Evolutionary conservation across 2,888 invertebrate species (phyloP).

Genomic region (Oscheius sp.): DNA sequence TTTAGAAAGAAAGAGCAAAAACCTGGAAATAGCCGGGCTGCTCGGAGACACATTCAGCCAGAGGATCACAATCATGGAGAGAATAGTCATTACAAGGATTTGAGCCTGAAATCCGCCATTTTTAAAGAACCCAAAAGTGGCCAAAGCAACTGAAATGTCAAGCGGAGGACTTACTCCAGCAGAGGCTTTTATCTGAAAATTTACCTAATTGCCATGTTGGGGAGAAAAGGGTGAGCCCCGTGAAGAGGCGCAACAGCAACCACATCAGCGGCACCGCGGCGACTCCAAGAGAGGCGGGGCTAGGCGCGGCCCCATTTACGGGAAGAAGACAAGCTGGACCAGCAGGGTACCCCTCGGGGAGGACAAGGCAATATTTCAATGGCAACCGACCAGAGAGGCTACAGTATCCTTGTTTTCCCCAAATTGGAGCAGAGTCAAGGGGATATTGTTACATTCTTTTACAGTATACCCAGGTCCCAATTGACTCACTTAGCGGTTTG

Average conservation of each 20-base stretch:
- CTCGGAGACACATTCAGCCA: conserved; percentile 67
- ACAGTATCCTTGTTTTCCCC: too few species aligned
- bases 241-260: conserved; percentile 29
- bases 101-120: conserved; percentile 55
- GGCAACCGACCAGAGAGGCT: too few species aligned
- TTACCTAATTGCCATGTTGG: conserved; percentile 21
- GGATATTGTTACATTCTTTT: too few species aligned
- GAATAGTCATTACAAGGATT: conserved; percentile 70
- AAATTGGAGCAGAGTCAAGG: too few species aligned
- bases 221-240: conserved; percentile 11
- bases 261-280: conserved; percentile 14
- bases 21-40: conserved; percentile 69
- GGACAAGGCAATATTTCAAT: too few species aligned
- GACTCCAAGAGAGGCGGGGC: conserved; percentile 22
- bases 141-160: background rate
- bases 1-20: background rate
- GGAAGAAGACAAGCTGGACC: conserved; percentile 9
- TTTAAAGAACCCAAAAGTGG: background rate
- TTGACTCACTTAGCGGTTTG: background rate
- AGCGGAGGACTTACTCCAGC: background rate
- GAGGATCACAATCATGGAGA: conserved; percentile 68
- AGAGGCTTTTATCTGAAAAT: background rate
- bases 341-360: background rate
- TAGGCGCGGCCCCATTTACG: conserved; percentile 28
- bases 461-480: too few species aligned